Percentiles rank a stretch among this genome's conserved stretches.
Conservation (phyloP, 1,140 invertebrate species). For the Stegodyphus mimosarum region DNA sequence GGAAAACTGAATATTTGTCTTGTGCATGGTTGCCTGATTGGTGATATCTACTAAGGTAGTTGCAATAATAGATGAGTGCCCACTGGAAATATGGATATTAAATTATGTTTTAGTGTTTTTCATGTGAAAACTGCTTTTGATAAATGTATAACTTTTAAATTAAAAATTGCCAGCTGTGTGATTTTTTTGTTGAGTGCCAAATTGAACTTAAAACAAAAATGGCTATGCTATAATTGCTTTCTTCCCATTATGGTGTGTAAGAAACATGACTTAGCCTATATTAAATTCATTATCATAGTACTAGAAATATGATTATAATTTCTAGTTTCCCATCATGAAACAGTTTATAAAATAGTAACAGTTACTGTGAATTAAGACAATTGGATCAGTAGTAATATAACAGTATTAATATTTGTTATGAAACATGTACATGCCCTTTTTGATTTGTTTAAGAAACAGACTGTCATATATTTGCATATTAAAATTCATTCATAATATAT, state of each 20-base stretch:
- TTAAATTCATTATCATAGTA: conserved; percentile 46
- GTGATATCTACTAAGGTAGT: no score
- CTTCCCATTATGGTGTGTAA: not conserved
- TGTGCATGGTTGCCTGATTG: no score
- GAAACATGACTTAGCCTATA: conserved; percentile 11
- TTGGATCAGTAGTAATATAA: no score
- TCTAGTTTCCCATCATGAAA: conserved; percentile 36
- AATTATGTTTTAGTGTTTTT: not conserved
- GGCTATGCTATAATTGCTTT: not conserved
- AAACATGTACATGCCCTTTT: no score
- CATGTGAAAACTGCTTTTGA: not conserved
- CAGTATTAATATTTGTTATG: no score
- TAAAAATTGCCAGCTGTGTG: not conserved
- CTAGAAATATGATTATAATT: conserved; percentile 23
- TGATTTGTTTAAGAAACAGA: no score
- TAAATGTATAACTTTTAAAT: not conserved
- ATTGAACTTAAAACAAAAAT: not conserved
- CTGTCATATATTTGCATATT: no score
- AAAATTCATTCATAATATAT: no score
- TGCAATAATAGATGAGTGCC: no score
- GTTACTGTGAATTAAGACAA: no score
- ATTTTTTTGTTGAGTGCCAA: not conserved
- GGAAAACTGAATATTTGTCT: no score
- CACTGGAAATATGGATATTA: not conserved
- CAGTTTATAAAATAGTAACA: not conserved